A percentile compares a stretch with the other conserved stretches of the same genome.
These are phyloP conservation scores for Argentina silus DNA, from an alignment of 2,797 vertebrate species.

Conservation along the genomic window DNA sequence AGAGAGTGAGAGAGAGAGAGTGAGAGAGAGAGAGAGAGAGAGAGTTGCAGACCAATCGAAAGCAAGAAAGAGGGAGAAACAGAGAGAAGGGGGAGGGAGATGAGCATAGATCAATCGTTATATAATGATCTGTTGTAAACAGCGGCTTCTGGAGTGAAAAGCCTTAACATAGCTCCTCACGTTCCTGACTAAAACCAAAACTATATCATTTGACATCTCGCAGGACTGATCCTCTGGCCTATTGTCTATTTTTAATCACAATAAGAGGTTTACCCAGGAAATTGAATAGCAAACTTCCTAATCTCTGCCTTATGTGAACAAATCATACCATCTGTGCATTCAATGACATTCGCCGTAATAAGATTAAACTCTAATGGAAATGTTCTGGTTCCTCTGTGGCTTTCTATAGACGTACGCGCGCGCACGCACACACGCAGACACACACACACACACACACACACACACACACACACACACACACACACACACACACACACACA, in stretches of 20 bases:
- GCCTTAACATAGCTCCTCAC: background rate
- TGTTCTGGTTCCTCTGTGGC: background rate
- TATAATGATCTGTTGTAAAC: background rate
- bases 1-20: background rate
- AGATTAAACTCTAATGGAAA: slow-evolving; percentile 1
- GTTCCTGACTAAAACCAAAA: background rate
- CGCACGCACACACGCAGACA: background rate
- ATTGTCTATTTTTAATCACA: slow-evolving; percentile 40
- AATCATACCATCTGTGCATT: slow-evolving; percentile 38
- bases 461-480: no score
- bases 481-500: background rate
- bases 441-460: no score
- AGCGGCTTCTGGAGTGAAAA: no score
- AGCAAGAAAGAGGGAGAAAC: background rate
- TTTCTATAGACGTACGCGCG: background rate
- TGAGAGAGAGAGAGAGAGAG: background rate
- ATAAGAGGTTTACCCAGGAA: slow-evolving; percentile 42
- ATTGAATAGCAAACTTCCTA: slow-evolving; percentile 33
- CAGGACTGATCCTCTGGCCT: slow-evolving; percentile 14
- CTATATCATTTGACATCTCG: background rate
- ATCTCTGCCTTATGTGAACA: slow-evolving; percentile 52
- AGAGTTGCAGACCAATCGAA: background rate
- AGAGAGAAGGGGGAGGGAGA: background rate
- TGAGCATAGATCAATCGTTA: background rate
- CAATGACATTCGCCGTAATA: background rate